These are phyloP conservation scores for Crotalus horridus DNA, from an alignment of 2,113 vertebrate species.

Conservation along the genomic window DNA sequence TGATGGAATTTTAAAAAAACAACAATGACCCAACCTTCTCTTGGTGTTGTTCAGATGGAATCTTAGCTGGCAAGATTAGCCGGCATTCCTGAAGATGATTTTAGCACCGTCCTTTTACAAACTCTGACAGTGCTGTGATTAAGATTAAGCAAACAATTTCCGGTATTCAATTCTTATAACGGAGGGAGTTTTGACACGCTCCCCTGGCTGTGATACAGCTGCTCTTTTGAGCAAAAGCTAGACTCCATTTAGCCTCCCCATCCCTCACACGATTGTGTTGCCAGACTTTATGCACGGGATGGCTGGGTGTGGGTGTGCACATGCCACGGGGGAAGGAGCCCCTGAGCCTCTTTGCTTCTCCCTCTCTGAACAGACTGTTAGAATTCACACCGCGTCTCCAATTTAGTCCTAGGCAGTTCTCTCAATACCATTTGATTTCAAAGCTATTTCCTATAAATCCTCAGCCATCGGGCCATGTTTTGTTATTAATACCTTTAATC, in stretches of 20 bases:
- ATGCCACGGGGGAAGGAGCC: background rate
- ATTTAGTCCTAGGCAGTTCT: constrained; percentile 30
- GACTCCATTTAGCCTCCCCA: background rate
- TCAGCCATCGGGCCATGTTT: constrained; percentile 42
- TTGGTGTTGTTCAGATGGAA: background rate
- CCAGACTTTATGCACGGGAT: background rate
- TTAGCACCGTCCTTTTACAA: constrained; percentile 27
- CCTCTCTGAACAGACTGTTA: constrained; percentile 16
- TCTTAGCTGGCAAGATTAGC: constrained; percentile 7
- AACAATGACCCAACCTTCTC: no score
- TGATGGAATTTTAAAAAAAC: background rate
- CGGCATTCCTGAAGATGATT: constrained; percentile 34
- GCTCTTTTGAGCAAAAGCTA: constrained; percentile 6
- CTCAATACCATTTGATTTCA: constrained; percentile 42
- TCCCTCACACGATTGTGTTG: constrained; percentile 9
- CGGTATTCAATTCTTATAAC: constrained; percentile 25
- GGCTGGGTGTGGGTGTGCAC: background rate
- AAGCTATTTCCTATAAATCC: constrained; percentile 61
- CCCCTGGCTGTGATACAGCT: background rate
- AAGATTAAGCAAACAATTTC: constrained; percentile 48
- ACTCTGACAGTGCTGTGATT: constrained; percentile 12
- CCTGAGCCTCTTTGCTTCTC: background rate
- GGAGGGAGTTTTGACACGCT: constrained; percentile 11
- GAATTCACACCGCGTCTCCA: constrained; percentile 32
- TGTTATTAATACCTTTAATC: constrained; percentile 56